Evolutionary conservation across 1,140 invertebrate genomes (phyloP), one percentile per base, ranked within the genome.

Genomic region (Phocides pigmalion): DNA sequence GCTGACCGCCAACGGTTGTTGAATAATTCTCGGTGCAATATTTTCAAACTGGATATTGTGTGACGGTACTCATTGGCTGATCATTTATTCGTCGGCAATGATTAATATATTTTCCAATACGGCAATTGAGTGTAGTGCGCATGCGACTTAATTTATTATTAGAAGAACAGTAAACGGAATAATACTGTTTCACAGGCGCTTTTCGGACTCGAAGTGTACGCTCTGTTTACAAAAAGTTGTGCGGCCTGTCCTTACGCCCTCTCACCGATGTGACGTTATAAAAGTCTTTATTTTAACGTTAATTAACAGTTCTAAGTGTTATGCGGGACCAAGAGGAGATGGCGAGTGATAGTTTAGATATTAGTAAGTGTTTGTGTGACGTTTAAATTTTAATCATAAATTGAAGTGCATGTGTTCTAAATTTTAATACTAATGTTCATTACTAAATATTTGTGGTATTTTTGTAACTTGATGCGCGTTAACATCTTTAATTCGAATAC

Each of bases 21-120:
- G 75, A 79, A 83, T 80, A 81, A 82, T 64, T 79, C 65, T 73
- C 58, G 58, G 50, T 67, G 63, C 58, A 49, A 74, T 84, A 84
- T 86, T 88, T 82, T 84, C 72, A 84, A 86, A 84, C 76, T 74
- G 37, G 28, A 63, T 68, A 77, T 78, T 79, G 80, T 82, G 58
- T 72, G 42, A 39, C 44, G 49, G 37, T 63, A 56, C 53, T 51
- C 46, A 71, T 72, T 74, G 62, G 56, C 47, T 47, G 41, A 63
- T 70, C 37, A 53, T 67, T 50, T 68, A 64, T 78, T 74, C 74
- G 68, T 74, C 70, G 73, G 64, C 61, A 71, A 71, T 84, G 77
- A 87, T 89, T 88, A 81, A 89, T 87, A 70, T 82, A 69, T 85
- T 79, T 82, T 84, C 78, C 81, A 82, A 84, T 84, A 85, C 68